Conservation (phyloP, 2,797 vertebrate species). For the Peromyscus melanophrys region DNA sequence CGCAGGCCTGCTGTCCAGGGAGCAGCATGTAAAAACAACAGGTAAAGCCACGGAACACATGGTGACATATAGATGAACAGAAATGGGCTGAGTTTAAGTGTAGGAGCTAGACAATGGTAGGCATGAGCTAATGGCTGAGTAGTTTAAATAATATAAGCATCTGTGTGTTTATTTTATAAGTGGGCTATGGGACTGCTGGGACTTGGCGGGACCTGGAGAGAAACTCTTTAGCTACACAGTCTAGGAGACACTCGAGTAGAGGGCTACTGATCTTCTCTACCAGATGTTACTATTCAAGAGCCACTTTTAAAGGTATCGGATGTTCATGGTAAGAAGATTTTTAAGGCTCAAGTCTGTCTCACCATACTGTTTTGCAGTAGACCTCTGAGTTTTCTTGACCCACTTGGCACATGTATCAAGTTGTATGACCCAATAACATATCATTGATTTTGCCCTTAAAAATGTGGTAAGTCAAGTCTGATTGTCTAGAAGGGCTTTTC, state of each 20-base stretch:
- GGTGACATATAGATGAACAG: no score
- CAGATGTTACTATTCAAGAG: neutral
- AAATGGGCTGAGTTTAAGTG: no score
- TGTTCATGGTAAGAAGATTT: neutral
- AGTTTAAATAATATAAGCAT: no score
- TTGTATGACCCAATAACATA: neutral
- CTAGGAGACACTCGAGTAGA: neutral
- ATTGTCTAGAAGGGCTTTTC: neutral
- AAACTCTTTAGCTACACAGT: no score
- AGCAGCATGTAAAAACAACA: no score
- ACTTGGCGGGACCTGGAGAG: no score
- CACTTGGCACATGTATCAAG: rapidly evolving
- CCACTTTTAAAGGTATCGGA: neutral
- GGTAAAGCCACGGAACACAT: no score
- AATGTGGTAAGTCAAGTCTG: neutral
- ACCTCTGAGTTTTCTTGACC: neutral
- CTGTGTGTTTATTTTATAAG: no score
- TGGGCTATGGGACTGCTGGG: no score
- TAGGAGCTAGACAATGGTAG: no score
- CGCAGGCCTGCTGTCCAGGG: no score
- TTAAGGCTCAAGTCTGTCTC: neutral
- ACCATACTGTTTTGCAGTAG: neutral
- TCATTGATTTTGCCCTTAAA: neutral
- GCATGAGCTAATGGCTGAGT: no score
- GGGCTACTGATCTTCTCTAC: neutral